Evolutionary conservation across 2,888 invertebrate genomes (phyloP).

Genomic region (Cantharis lateralis): DNA sequence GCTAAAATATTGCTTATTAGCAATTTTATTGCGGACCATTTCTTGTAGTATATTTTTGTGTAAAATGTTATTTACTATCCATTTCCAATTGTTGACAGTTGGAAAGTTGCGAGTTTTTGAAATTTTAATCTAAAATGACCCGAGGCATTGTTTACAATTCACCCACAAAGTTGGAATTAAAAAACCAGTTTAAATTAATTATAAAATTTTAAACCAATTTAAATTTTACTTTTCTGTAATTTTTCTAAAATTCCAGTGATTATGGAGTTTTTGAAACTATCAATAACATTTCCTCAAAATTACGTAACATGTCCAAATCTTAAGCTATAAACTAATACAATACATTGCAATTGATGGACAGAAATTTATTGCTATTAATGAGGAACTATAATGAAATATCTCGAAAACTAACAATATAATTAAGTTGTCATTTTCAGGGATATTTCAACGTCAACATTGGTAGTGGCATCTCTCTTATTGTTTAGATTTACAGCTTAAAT

Average conservation of each 20-base stretch:
- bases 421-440: not conserved
- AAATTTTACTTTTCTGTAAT: no score
- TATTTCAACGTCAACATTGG: not conserved
- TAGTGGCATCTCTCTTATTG: not conserved
- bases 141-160: not conserved
- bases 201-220: not conserved
- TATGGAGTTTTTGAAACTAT: no score
- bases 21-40: not conserved
- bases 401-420: not conserved
- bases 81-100: not conserved
- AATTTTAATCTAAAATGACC: not conserved
- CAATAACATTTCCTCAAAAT: no score
- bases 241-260: no score
- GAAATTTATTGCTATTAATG: not conserved
- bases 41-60: not conserved
- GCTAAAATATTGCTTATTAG: not conserved
- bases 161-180: not conserved
- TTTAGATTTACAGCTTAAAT: not conserved
- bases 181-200: not conserved
- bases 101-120: not conserved
- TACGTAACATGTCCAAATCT: no score
- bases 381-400: not conserved
- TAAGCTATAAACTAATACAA: not conserved
- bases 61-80: not conserved
- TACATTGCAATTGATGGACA: not conserved